Evolutionary conservation across 2,888 invertebrate species (phyloP).

Genomic region (Gastrophysa polygoni): DNA sequence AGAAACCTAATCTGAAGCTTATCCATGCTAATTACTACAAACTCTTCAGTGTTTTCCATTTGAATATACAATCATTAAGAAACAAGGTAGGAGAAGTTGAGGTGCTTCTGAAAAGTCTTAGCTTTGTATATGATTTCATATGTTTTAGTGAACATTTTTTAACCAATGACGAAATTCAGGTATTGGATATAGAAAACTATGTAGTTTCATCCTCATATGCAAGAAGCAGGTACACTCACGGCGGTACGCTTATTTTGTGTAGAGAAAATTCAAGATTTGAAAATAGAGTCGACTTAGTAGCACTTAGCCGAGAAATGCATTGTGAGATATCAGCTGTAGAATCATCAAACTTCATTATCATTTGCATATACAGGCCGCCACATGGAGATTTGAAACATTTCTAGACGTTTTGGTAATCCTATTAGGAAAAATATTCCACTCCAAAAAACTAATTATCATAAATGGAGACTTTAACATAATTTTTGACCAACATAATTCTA

Average conservation of each 20-base stretch:
- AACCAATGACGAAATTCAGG: constrained; percentile 5
- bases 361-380: constrained; percentile 4
- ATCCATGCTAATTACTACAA: neutral
- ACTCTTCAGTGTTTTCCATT: constrained; percentile 5
- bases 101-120: neutral
- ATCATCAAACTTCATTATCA: constrained; percentile 1
- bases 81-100: no score
- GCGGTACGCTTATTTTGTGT: constrained; percentile 9
- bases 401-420: neutral
- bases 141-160: constrained; percentile 8
- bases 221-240: constrained; percentile 5
- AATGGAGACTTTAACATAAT: neutral
- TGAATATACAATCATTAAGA: no score
- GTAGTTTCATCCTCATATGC: no score
- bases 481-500: neutral
- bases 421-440: neutral
- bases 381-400: constrained; percentile 2
- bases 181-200: constrained; percentile 3
- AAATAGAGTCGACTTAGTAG: neutral
- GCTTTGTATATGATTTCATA: neutral
- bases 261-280: constrained; percentile 1
- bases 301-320: constrained; percentile 4
- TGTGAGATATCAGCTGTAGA: constrained; percentile 8
- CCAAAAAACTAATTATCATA: neutral
- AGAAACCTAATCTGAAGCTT: no score